Percentiles rank a stretch among this genome's conserved stretches.
These are phyloP conservation scores for Asteroscopus sphinx DNA, from an alignment of 2,888 invertebrate species.

Conservation along the genomic window DNA sequence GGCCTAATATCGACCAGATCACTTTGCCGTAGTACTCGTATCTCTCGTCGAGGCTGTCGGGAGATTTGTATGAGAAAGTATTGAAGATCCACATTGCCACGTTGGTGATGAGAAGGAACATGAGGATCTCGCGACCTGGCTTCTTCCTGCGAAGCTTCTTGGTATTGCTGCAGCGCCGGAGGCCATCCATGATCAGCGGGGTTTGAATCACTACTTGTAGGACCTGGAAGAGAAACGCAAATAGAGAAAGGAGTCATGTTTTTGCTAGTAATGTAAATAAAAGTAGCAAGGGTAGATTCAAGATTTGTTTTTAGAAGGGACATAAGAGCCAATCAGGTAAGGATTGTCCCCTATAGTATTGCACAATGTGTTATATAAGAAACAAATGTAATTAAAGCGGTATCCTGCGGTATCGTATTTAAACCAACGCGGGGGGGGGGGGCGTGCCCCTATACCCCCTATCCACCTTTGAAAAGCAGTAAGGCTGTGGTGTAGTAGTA, in stretches of 20 bases:
- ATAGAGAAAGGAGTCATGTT: neutral
- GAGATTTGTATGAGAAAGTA: slow-evolving; percentile 91
- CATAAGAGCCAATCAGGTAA: too few species aligned
- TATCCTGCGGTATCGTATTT: too few species aligned
- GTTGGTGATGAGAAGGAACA: slow-evolving; percentile 93
- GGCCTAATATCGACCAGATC: slow-evolving; percentile 93
- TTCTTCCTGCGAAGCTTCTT: slow-evolving; percentile 91
- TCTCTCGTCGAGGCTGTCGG: slow-evolving; percentile 87
- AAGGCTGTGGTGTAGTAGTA: too few species aligned
- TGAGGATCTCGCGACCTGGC: slow-evolving; percentile 93
- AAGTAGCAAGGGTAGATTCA: too few species aligned
- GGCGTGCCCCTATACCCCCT: too few species aligned
- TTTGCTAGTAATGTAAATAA: too few species aligned
- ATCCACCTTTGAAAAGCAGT: too few species aligned
- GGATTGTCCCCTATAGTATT: too few species aligned
- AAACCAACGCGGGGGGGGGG: too few species aligned
- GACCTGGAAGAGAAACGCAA: slow-evolving; percentile 80
- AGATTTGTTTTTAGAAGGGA: too few species aligned
- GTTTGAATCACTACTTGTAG: slow-evolving; percentile 93
- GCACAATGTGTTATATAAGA: too few species aligned
- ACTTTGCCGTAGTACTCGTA: slow-evolving; percentile 92
- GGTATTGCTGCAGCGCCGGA: slow-evolving; percentile 93
- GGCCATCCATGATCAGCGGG: slow-evolving; percentile 92
- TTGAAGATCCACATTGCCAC: slow-evolving; percentile 94
- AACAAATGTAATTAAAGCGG: too few species aligned